Conservation (phyloP, 2,888 invertebrate genomes). For the Dione juno region DNA sequence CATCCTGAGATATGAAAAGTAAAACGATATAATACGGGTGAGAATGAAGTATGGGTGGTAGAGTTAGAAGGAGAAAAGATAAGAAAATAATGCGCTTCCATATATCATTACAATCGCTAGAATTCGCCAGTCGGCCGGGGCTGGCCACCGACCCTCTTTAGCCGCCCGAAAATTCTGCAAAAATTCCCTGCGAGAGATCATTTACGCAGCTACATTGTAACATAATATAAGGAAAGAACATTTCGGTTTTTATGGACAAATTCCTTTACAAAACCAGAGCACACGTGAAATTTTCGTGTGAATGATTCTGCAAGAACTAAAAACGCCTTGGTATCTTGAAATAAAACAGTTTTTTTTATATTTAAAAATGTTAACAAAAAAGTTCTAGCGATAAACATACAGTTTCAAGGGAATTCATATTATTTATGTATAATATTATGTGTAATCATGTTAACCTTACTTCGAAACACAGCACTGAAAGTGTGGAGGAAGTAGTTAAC, state of each 20-base stretch:
- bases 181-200: constrained; percentile 59
- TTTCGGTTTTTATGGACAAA: not conserved
- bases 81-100: constrained; percentile 82
- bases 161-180: constrained; percentile 67
- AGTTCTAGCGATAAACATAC: not conserved
- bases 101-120: constrained; percentile 82
- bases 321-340: not conserved
- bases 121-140: constrained; percentile 72
- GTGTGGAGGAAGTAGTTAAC: constrained; percentile 20
- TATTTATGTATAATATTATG: not conserved
- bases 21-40: constrained; percentile 77
- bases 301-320: not conserved
- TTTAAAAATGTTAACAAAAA: too few relatives aligned
- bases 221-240: constrained; percentile 21
- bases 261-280: not conserved
- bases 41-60: constrained; percentile 79
- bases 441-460: constrained; percentile 19
- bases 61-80: constrained; percentile 82
- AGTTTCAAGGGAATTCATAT: not conserved
- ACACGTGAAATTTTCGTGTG: not conserved
- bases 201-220: constrained; percentile 33
- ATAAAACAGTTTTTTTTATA: not conserved
- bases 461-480: constrained; percentile 19
- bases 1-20: constrained; percentile 78
- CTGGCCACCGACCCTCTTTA: constrained; percentile 78